Conservation (phyloP, 2,797 vertebrate species). For the Scomberomorus guttatus region DNA sequence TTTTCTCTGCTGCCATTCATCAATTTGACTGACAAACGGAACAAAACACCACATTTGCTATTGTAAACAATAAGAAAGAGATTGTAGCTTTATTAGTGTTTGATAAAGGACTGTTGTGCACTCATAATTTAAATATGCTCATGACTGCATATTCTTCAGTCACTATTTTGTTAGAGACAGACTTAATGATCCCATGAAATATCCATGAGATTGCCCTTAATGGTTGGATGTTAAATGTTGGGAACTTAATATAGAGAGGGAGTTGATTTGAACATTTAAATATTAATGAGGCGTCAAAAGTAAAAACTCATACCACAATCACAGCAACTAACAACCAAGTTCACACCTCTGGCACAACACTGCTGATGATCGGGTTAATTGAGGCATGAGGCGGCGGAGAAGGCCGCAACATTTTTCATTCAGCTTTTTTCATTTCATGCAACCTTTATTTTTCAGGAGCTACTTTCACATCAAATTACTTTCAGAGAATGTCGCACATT, state of each 20-base stretch:
- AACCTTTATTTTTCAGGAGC: neutral
- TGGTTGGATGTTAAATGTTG: neutral
- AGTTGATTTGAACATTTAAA: neutral
- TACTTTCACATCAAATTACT: neutral
- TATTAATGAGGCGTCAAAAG: neutral
- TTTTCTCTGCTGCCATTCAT: conserved; percentile 25
- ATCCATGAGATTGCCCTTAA: neutral
- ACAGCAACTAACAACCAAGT: neutral
- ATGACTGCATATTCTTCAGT: no score
- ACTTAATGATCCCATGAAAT: no score
- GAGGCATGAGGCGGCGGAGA: neutral
- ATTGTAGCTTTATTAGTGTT: neutral
- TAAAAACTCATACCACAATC: neutral
- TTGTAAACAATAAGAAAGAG: neutral
- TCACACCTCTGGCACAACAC: neutral
- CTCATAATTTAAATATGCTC: neutral
- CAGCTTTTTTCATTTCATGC: neutral
- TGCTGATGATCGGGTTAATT: neutral
- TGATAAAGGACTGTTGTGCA: neutral
- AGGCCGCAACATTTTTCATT: neutral
- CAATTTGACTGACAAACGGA: conserved; percentile 6
- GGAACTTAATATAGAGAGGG: neutral
- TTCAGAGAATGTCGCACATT: neutral
- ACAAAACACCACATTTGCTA: neutral
- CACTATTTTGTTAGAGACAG: no score